Conservation (phyloP, 2,888 invertebrate species). For the Pseudococcus longispinus region DNA sequence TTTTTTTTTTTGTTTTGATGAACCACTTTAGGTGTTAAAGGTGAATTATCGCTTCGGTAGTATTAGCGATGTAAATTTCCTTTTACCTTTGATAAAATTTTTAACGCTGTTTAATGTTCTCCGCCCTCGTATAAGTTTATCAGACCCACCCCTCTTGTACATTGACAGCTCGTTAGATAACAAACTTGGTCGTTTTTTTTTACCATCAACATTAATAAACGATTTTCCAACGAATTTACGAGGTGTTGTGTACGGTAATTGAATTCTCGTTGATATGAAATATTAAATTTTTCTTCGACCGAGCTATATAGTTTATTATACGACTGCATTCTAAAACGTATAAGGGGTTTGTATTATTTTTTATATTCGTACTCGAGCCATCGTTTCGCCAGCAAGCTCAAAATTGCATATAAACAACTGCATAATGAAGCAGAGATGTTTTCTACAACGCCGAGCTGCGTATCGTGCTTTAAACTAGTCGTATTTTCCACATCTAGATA, state of each 20-base stretch:
- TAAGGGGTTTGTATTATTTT: background rate
- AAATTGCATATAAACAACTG: constrained; percentile 11
- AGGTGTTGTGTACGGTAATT: constrained; percentile 4
- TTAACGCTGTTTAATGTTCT: constrained; percentile 38
- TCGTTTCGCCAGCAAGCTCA: background rate
- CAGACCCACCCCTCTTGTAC: background rate
- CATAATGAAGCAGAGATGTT: constrained; percentile 11
- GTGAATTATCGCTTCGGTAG: constrained; percentile 34
- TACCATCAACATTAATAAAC: constrained; percentile 40
- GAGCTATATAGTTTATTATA: background rate
- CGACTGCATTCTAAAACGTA: background rate
- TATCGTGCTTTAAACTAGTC: background rate
- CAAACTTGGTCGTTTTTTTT: constrained; percentile 30
- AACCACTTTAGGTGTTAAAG: constrained; percentile 41
- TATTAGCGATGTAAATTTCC: constrained; percentile 44
- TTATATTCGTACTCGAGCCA: background rate
- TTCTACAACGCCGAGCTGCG: background rate
- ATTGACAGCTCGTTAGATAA: constrained; percentile 35
- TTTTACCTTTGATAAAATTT: constrained; percentile 44
- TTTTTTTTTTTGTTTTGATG: constrained; percentile 30
- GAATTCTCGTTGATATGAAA: constrained; percentile 20
- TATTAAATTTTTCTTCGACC: constrained; percentile 18
- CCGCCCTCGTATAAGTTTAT: constrained; percentile 3
- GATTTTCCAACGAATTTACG: constrained; percentile 19
- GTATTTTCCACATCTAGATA: background rate